Evolutionary conservation across 2,888 invertebrate genomes (phyloP), one percentile per base, ranked within the genome.

Genomic region (Monoplex corrugatus): DNA sequence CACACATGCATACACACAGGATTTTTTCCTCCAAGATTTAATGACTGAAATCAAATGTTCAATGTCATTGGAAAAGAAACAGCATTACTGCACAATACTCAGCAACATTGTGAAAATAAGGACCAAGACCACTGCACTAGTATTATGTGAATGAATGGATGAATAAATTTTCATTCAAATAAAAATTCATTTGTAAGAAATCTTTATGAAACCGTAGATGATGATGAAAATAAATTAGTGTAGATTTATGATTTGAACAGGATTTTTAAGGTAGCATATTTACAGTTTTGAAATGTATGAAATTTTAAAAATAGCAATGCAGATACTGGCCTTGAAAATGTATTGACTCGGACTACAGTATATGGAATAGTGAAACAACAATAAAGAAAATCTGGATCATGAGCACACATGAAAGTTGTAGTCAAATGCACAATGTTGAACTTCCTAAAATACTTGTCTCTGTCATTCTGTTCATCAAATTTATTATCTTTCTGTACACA

Each of bases 21-120:
- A n/a, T n/a, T n/a, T n/a, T n/a, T 72, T 72, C 72, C 35, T 68
- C n/a, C 68, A 10, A 32, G n/a, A 2, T 75, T 80, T 80, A 80
- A 80, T 80, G 78, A 80, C 78, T 80, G 40, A 80, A 80, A 80
- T 80, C 78, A 80, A 80, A 80, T 80, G 16, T 84, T 83, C 45
- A n/a, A 83, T 43, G 43, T 83, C 84, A 5, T 50, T 57, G 57
- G 28, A 45, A 35, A 84, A 84, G 38, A 84, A 57, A 84, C 84
- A 84, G 32, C 57, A 57, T 57, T 35, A 84, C 84, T 57, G 35
- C 35, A 84, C 84, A 84, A 84, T 84, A 84, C 38, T 84, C 84
- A 84, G 84, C 50, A 57, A 57, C 35, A 43, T 43, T 5, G 28
- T 28, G 23, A 80, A 45, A 45, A 83, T 28, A 13, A 44, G 10